Percentiles rank a stretch among this genome's conserved stretches.
Conservation (phyloP, 1,140 invertebrate genomes). For the Lepidostoma basale region DNA sequence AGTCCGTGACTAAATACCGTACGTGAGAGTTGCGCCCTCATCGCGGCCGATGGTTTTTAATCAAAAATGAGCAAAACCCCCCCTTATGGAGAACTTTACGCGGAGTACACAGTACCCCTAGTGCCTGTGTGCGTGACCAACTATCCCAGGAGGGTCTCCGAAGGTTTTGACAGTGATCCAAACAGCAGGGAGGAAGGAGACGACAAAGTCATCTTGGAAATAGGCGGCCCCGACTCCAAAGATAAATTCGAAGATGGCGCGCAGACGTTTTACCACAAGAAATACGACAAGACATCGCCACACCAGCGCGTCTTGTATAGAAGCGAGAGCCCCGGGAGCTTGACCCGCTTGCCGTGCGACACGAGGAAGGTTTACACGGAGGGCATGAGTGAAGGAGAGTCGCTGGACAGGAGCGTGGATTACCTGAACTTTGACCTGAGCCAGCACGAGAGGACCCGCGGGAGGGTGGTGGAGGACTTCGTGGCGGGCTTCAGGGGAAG, state of each 20-base stretch:
- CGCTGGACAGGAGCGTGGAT: constrained; percentile 41
- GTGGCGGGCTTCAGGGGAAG: neutral
- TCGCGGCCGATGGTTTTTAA: constrained; percentile 3
- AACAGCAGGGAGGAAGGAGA: constrained; percentile 33
- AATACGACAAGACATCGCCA: constrained; percentile 59
- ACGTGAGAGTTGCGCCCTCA: constrained; percentile 17
- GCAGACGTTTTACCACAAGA: constrained; percentile 58
- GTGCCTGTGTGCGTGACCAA: constrained; percentile 38
- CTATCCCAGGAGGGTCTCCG: constrained; percentile 40
- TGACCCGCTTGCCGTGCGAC: constrained; percentile 22
- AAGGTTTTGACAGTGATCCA: constrained; percentile 33
- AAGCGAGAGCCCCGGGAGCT: constrained; percentile 48
- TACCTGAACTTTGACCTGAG: constrained; percentile 30
- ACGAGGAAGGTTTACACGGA: constrained; percentile 33
- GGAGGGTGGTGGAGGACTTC: neutral
- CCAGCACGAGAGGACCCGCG: constrained; percentile 47
- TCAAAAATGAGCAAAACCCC: constrained; percentile 35
- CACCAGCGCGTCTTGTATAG: constrained; percentile 56
- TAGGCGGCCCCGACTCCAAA: constrained; percentile 56
- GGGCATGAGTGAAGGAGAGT: neutral
- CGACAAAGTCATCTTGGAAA: constrained; percentile 55
- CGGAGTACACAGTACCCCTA: constrained; percentile 25
- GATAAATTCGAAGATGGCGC: constrained; percentile 49
- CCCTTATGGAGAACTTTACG: constrained; percentile 37
- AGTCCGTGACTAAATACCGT: constrained; percentile 39